Evolutionary conservation across 1,140 invertebrate genomes (phyloP).

Genomic region (Linepithema humile): DNA sequence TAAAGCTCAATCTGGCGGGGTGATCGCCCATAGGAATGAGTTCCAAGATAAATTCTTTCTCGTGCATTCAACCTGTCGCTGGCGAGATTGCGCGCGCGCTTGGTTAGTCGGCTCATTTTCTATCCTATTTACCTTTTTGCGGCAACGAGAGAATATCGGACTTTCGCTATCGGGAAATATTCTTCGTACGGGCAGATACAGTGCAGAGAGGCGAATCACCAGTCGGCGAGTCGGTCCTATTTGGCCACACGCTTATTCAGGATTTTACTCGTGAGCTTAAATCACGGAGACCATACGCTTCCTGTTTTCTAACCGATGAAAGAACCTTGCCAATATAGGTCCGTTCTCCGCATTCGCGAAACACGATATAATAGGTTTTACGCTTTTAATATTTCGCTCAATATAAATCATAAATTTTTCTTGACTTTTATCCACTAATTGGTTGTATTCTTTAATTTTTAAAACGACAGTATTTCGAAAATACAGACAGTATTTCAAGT

Average conservation of each 20-base stretch:
- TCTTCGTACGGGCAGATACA: neutral
- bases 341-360: neutral
- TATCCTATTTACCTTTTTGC: slow-evolving; percentile 49
- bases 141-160: slow-evolving; percentile 43
- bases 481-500: neutral
- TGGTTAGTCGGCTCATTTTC: slow-evolving; percentile 44
- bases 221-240: slow-evolving; percentile 3
- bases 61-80: slow-evolving; percentile 48
- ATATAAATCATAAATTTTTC: neutral
- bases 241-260: slow-evolving; percentile 41
- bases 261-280: slow-evolving; percentile 50
- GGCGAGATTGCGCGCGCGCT: slow-evolving; percentile 27
- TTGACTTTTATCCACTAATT: neutral
- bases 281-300: slow-evolving; percentile 21
- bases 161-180: slow-evolving; percentile 1
- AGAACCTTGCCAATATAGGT: neutral
- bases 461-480: too few species aligned
- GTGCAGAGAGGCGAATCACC: neutral
- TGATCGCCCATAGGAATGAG: slow-evolving; percentile 46
- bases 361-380: slow-evolving; percentile 5
- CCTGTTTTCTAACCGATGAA: slow-evolving; percentile 29
- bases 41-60: slow-evolving; percentile 54
- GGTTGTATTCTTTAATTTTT: neutral
- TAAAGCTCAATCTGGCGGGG: slow-evolving; percentile 42
- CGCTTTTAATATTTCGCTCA: neutral